Evolutionary conservation across 2,888 invertebrate species (phyloP), one percentile per base, ranked within the genome.

Genomic region (Pammene fasciana): DNA sequence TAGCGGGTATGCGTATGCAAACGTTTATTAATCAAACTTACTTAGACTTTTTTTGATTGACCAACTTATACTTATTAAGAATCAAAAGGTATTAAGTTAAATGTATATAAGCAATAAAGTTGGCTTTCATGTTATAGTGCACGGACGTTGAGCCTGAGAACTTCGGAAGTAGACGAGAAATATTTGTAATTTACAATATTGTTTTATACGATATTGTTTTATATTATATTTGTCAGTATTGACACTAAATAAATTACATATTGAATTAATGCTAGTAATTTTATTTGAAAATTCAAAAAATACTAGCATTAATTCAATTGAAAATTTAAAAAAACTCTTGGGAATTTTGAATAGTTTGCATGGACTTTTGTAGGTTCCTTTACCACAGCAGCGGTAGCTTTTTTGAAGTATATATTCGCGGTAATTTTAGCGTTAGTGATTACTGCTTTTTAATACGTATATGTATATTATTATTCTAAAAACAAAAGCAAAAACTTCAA

Each of bases 11-110:
- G 80, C 81, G 78, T 81, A 81, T 82, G 84, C 86, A 85, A 84
- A 86, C 82, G 79, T 85, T 82, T 86, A 89, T 90, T 86, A 87
- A 90, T 89, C 90, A 89, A 86, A 83, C 74, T 78, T 74, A 74
- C 78, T 78, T 75, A 65, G 60, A 26, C 59, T 72, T 74, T 79
- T 26, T 79, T 77, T 54, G 54, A 76, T 73, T 79, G 75, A 73
- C 76, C 79, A 74, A 75, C 75, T 70, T 73, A 71, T 36, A 10
- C 9, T 11, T 41, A 26, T 13, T 50, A 18, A 52, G 9, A 41
- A 62, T 10, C 18, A 18, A 62, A 10, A 41, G 9, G 50, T 52
- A 41, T 13, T 52, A 62, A 41, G 50, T 41, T 9, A 18, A 26
- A 52, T 41, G 41, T 26, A 7, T 41, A 38, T n/a, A 10, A 41